phyloP scores from a whole-genome alignment of 1,140 invertebrate species.

The Tenebrio molitor region DNA sequence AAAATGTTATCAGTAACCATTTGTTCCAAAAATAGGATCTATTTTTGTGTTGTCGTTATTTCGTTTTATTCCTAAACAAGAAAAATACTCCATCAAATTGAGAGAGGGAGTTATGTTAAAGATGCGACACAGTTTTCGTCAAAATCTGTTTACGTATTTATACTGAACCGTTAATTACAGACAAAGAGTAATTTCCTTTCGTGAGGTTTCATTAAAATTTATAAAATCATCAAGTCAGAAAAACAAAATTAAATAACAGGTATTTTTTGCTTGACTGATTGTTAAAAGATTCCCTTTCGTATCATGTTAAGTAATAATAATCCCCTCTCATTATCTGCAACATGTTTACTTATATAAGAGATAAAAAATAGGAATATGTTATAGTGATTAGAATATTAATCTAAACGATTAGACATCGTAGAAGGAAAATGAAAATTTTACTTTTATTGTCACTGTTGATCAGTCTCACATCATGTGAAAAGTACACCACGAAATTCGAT shows the following conservation, averaged over 20 bases:
- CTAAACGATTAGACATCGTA: no score
- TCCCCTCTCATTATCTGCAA: neutral
- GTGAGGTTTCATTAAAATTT: neutral
- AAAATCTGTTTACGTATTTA: no score
- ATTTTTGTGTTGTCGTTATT: no score
- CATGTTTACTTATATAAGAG: neutral
- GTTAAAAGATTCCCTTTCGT: conserved; percentile 2
- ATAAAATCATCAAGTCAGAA: neutral
- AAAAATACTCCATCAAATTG: no score
- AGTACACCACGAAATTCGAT: conserved; percentile 31
- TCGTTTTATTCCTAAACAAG: no score
- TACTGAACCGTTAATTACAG: no score
- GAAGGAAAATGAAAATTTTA: conserved; percentile 7
- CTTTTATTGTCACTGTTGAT: conserved; percentile 4
- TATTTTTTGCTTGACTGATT: conserved; percentile 11
- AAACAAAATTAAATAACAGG: conserved; percentile 6
- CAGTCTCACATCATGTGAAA: conserved; percentile 4
- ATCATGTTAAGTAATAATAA: conserved; percentile 8
- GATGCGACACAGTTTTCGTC: no score
- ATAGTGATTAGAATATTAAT: no score
- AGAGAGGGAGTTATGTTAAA: no score
- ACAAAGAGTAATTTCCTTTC: neutral
- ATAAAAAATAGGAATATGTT: neutral
- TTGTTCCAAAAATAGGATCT: no score
- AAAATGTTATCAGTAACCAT: no score